Base-by-base conservation (phyloP, 2,797 vertebrate genomes). In the Podarcis lilfordi region DNA sequence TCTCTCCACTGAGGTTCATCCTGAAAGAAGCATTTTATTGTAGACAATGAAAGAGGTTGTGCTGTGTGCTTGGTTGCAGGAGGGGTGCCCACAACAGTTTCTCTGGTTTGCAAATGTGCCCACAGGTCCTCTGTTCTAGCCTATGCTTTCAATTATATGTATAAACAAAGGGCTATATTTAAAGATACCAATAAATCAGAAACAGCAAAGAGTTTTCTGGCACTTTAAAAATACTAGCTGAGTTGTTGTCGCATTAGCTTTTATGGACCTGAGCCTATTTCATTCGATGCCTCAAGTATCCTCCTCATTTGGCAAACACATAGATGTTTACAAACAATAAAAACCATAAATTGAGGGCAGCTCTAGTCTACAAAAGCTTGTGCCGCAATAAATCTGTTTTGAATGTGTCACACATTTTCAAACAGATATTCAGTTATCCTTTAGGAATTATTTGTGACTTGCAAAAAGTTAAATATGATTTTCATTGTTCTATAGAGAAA, bases 181-280 rank as follows among this genome's bases (percentile, higher is more conserved):
- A 80, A 80, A 72, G 32, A 5, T n/a, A 72, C 15, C 50, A 80
- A 80, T 86, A 59, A 72, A 86, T 80, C 32, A 86, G 40, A 25
- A 80, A 35, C 29, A 27, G 55, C 45, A 72, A 75, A 86, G 19
- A 25, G 37, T 71, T 27, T 29, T 80, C 45, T 40, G 66, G 32
- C 15, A 23, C 23, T 59, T 80, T 59, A 64, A 19, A 21, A 17
- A 71, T 25, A 61, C 25, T 25, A 80, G 5, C 50, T 74, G 45
- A 69, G 43, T 35, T 79, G 37, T 37, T 72, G 55, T 61, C 66
- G 32, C 66, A 72, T 37, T 59, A 27, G 35, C 15, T 9, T 55
- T 72, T 17, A 40, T 71, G 77, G 45, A 72, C 50, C 59, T 59
- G 8, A 80, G 25, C 45, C 45, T 50, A 80, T 1, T 59, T 72